A percentile compares a stretch with the other conserved stretches of the same genome.
Conservation (phyloP, 2,888 invertebrate genomes). For the Philhelius pedissequus region DNA sequence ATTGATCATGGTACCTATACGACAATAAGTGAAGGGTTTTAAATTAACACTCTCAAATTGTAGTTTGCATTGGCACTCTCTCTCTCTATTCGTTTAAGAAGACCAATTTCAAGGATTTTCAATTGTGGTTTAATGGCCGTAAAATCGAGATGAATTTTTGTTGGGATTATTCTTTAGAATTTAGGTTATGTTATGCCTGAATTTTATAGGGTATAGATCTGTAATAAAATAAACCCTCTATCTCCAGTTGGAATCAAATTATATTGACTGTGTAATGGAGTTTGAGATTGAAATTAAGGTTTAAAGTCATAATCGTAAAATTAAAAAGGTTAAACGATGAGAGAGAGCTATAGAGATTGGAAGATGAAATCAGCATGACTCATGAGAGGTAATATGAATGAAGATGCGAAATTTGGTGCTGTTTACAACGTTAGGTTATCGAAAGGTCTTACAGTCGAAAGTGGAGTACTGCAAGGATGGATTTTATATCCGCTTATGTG, state of each 20-base stretch:
- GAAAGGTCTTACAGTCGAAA: neutral
- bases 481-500: neutral
- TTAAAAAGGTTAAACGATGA: neutral
- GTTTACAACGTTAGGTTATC: neutral
- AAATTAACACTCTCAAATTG: neutral
- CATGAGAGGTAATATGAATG: neutral
- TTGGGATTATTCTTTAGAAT: neutral
- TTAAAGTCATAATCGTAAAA: slow-evolving; percentile 32
- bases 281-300: slow-evolving; percentile 10
- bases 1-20: neutral
- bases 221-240: slow-evolving; percentile 10
- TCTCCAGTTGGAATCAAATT: slow-evolving; percentile 30
- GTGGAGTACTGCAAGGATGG: neutral
- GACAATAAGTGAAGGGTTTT: neutral
- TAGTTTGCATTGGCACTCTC: neutral
- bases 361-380: neutral
- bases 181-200: slow-evolving; percentile 19
- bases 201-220: neutral
- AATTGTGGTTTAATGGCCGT: slow-evolving; percentile 33
- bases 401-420: no score
- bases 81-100: neutral
- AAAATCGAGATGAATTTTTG: slow-evolving; percentile 10
- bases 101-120: neutral
- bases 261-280: slow-evolving; percentile 20
- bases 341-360: neutral